Base-by-base conservation (phyloP, 1,140 invertebrate species). In the Drosophila erecta region DNA sequence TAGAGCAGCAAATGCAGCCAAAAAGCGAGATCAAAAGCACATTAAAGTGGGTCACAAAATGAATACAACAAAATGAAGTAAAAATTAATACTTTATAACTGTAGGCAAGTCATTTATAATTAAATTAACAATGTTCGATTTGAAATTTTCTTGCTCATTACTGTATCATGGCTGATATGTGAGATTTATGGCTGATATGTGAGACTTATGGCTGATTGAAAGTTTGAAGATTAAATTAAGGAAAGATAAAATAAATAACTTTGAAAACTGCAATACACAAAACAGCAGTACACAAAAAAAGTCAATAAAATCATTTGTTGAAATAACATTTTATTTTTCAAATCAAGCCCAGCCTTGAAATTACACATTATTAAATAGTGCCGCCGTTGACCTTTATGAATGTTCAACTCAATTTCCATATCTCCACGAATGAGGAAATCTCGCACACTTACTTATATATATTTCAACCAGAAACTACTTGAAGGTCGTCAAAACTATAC, bases 41-140 rank as follows among this genome's bases (percentile, higher is more conserved):
- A 50, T 38, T 49, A 44, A 86, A 87, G 75, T 86, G 75, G 83
- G 83, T 86, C 83, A 87, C 50, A 73, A 50, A 87, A 76, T 72
- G 62, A 79, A 72, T 81, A 71, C 62, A 76, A 64, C 59, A 78
- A 83, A 74, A 60, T 47, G 43, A 81, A 61, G 43, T 40, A 41
- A 43, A 61, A 55, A 54, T 54, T 38, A 37, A 60, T 12, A 66
- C 40, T 73, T 62, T 30, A 66, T 43, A 76, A 56, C 61, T 55
- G 43, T 54, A 66, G 56, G 38, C 50, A 73, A 77, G 67, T 77
- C 64, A 77, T 58, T 65, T 60, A 81, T 76, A 86, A 87, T 69
- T 87, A 87, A 72, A 70, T 81, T 69, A 87, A 65, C 50, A 65
- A 74, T 50, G 70, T 76, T 35, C 54, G 50, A 62, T 55, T 58